phyloP scores from a whole-genome alignment of 1,140 invertebrate species.

The Mylabris phalerata region DNA sequence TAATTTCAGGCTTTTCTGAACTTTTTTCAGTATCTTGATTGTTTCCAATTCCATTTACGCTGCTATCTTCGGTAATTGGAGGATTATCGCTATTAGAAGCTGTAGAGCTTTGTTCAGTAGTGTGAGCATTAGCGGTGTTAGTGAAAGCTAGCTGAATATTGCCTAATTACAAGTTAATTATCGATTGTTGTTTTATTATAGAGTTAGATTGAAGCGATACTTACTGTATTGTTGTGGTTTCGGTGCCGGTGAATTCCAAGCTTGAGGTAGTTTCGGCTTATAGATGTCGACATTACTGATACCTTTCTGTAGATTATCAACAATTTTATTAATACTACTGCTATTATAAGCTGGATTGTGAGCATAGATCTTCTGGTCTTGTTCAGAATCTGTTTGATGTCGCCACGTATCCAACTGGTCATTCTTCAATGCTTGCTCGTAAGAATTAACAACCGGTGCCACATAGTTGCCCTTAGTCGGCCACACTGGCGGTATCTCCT shows the following conservation, averaged over 20 bases:
- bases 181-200: background rate
- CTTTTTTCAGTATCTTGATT: conserved; percentile 10
- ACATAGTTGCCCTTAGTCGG: conserved; percentile 35
- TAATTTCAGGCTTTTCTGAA: conserved; percentile 30
- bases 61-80: conserved; percentile 14
- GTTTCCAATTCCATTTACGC: conserved; percentile 13
- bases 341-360: conserved; percentile 41
- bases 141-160: conserved; percentile 26
- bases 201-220: background rate
- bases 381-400: conserved; percentile 16
- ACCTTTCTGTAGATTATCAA: conserved; percentile 40
- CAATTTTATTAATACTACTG: conserved; percentile 40
- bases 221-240: conserved; percentile 28
- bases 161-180: conserved; percentile 16
- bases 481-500: conserved; percentile 41
- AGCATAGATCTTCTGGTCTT: conserved; percentile 31
- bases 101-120: conserved; percentile 13
- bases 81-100: conserved; percentile 30
- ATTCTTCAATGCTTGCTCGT: conserved; percentile 35
- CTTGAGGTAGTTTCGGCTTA: conserved; percentile 47
- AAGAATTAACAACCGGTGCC: conserved; percentile 37
- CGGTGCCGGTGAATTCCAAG: conserved; percentile 43
- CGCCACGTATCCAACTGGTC: conserved; percentile 35
- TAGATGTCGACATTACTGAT: conserved; percentile 41
- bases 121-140: conserved; percentile 21